Base-by-base conservation (phyloP, 2,113 vertebrate genomes). In the Stictonetta naevosa region DNA sequence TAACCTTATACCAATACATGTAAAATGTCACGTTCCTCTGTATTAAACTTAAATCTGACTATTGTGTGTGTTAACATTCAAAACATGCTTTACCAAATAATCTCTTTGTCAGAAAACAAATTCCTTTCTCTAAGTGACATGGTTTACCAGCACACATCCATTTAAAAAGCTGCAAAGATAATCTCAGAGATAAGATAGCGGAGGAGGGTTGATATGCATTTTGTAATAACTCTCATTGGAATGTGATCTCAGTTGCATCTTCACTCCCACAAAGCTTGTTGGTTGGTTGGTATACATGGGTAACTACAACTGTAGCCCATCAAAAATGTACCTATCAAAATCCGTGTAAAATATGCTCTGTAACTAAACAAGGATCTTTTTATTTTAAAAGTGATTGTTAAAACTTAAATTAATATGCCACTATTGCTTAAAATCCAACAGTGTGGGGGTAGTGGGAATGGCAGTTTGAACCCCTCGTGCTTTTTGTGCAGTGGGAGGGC, bases 391-490 rank as follows among this genome's bases (percentile, higher is more conserved):
- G 3, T 31, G 36, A 20, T 15, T 36, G 7, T 28, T 62, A 42
- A 46, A 68, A 52, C 13, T 58, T 83, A 40, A 68, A 58, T 58
- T 34, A 13, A 33, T 6, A 33, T 48, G 5, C 15, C 10, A 0
- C n/a, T 11, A 3, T 29, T 64, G 62, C 38, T 59, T 13, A 42
- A 63, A 46, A 38, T 42, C 50, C 52, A 36, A 46, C 69, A 88
- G 21, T 26, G 36, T 28, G 66, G 16, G 3, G 26, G 40, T 34
- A 46, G 16, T 28, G 28, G 19, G 40, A 25, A 46, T 3, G 7
- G 31, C 46, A 60, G 22, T n/a, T 22, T 29, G 22, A 15, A 29
- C 3, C 22, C 5, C 42, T 67, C 0, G 0, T 1, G 1, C 28
- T 86, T 38, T 62, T 78, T 36, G 14, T 40, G 53, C 36, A 38